Conservation (phyloP, 2,113 vertebrate species). For the Bolborhynchus lineola region DNA sequence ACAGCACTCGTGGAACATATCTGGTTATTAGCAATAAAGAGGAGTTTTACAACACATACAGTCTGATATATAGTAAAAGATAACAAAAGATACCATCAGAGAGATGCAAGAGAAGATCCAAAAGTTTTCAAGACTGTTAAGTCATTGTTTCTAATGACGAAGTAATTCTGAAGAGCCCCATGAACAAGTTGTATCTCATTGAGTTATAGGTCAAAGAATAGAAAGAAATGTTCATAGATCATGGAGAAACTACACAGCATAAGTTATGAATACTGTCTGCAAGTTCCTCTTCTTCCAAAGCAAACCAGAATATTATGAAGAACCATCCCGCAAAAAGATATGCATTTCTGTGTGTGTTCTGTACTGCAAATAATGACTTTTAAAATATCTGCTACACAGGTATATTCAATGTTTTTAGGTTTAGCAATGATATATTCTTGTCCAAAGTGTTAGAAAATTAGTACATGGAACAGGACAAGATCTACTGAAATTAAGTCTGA, state of each 20-base stretch:
- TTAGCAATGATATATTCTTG: neutral
- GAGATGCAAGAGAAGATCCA: conserved; percentile 40
- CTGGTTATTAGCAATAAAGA: conserved; percentile 41
- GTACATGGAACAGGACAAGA: neutral
- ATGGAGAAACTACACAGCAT: neutral
- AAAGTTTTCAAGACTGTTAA: neutral
- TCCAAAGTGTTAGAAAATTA: neutral
- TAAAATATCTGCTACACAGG: neutral
- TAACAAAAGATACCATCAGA: neutral
- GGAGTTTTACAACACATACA: neutral
- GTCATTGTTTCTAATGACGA: neutral
- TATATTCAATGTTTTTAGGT: neutral
- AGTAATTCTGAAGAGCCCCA: neutral
- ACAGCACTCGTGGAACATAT: neutral
- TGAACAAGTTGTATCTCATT: neutral
- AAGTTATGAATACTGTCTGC: neutral
- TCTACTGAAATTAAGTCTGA: neutral
- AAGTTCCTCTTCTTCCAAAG: conserved; percentile 11
- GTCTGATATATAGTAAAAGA: neutral
- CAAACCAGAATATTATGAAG: neutral
- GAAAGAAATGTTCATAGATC: neutral
- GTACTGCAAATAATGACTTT: neutral
- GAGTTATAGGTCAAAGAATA: neutral
- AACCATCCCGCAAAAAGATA: neutral
- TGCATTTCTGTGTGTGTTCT: neutral